Evolutionary conservation across 2,888 invertebrate species (phyloP).

Genomic region (Campoplex capitator): DNA sequence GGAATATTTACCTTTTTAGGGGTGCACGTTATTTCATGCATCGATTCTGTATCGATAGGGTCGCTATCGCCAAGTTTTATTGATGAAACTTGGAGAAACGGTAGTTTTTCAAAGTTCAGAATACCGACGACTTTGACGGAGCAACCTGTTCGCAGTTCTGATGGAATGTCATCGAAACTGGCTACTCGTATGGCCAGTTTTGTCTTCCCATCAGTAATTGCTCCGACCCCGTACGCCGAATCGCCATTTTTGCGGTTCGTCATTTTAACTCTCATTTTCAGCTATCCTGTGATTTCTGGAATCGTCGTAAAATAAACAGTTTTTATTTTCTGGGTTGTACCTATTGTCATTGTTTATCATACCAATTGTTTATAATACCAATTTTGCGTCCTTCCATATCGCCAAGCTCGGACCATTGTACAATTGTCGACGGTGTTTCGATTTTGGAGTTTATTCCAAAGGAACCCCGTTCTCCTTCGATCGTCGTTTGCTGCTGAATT

Average conservation of each 20-base stretch:
- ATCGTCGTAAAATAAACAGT: neutral
- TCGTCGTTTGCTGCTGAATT: conserved; percentile 16
- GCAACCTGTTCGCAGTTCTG: no score
- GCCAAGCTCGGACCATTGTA: neutral
- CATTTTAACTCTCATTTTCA: conserved; percentile 2
- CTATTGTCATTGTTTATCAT: neutral
- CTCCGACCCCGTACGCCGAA: conserved; percentile 24
- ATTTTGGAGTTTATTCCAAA: neutral
- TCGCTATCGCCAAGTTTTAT: conserved; percentile 9
- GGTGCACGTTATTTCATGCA: conserved; percentile 22
- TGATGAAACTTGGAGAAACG: neutral
- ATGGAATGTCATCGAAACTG: neutral
- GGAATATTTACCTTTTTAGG: conserved; percentile 27
- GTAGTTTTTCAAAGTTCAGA: conserved; percentile 2
- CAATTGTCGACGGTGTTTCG: neutral
- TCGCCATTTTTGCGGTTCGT: conserved; percentile 3
- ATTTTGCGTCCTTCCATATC: conserved; percentile 1
- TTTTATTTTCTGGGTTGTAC: neutral
- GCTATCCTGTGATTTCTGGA: conserved; percentile 29
- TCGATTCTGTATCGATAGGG: conserved; percentile 6
- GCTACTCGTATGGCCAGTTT: conserved; percentile 31
- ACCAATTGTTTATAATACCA: neutral
- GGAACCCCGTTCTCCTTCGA: conserved; percentile 12
- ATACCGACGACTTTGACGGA: neutral
- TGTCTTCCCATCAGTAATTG: conserved; percentile 3